phyloP scores from a whole-genome alignment of 2,113 vertebrate species.

The Gallinago undulata region DNA sequence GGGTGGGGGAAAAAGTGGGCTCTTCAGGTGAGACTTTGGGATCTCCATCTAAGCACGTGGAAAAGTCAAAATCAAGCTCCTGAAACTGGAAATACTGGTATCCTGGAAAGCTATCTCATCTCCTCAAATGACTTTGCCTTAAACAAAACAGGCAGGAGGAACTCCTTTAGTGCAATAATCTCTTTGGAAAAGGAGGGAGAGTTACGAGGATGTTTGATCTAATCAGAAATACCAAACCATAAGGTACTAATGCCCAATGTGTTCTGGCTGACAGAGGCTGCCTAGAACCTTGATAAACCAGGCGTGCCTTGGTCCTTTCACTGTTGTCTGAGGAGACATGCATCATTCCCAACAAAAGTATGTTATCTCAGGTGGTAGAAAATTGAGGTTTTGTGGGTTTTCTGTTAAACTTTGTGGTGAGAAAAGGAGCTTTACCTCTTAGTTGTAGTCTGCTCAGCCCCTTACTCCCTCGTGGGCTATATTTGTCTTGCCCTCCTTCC shows the following conservation, averaged over 20 bases:
- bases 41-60: not conserved
- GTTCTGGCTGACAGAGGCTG: not conserved
- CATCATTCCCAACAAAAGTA: not conserved
- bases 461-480: not conserved
- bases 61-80: not conserved
- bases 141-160: not conserved
- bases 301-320: rapidly evolving
- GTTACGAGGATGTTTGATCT: not conserved
- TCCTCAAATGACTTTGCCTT: conserved; percentile 1
- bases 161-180: not conserved
- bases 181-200: not conserved
- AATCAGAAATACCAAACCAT: not conserved
- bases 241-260: not conserved
- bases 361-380: not conserved
- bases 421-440: not conserved
- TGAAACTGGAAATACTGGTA: conserved; percentile 60
- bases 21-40: not conserved
- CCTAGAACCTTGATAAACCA: not conserved
- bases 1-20: not conserved
- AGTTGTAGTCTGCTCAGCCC: not conserved
- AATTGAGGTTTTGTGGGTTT: not conserved
- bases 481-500: not conserved
- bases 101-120: conserved; percentile 34
- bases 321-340: not conserved
- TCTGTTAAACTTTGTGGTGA: not conserved